phyloP scores from a whole-genome alignment of 2,888 invertebrate genomes.

The Oxycera nigricornis region DNA sequence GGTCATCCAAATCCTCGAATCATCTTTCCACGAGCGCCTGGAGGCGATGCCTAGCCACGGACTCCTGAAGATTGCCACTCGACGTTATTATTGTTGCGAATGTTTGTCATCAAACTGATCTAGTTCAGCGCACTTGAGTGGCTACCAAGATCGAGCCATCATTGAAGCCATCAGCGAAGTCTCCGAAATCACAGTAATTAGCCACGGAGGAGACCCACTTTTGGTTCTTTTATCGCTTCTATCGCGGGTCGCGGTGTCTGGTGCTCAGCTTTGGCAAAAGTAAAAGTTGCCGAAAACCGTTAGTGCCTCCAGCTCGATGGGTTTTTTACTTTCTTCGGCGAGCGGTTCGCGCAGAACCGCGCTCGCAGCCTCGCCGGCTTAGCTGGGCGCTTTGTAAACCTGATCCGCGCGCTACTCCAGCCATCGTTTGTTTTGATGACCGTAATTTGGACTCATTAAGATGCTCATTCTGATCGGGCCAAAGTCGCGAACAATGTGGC shows the following conservation, averaged over 20 bases:
- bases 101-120: conserved; percentile 14
- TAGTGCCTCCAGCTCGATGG: conserved; percentile 9
- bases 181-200: conserved; percentile 23
- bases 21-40: no score
- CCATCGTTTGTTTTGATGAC: conserved; percentile 9
- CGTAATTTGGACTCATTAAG: conserved; percentile 33
- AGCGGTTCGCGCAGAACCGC: background rate
- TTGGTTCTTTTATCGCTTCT: conserved; percentile 1
- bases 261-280: conserved; percentile 14
- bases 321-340: conserved; percentile 35
- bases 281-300: conserved; percentile 35
- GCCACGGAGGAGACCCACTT: conserved; percentile 4
- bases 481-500: background rate
- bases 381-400: conserved; percentile 13
- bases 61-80: no score
- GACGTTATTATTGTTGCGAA: conserved; percentile 6
- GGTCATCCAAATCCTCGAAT: no score
- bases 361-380: background rate
- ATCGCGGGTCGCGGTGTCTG: background rate
- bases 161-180: background rate
- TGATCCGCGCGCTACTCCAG: background rate
- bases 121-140: conserved; percentile 21
- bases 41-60: no score
- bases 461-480: conserved; percentile 1
- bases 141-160: conserved; percentile 6